These are phyloP conservation scores for Machimus rusticus DNA, from an alignment of 2,888 invertebrate genomes.

Conservation along the genomic window DNA sequence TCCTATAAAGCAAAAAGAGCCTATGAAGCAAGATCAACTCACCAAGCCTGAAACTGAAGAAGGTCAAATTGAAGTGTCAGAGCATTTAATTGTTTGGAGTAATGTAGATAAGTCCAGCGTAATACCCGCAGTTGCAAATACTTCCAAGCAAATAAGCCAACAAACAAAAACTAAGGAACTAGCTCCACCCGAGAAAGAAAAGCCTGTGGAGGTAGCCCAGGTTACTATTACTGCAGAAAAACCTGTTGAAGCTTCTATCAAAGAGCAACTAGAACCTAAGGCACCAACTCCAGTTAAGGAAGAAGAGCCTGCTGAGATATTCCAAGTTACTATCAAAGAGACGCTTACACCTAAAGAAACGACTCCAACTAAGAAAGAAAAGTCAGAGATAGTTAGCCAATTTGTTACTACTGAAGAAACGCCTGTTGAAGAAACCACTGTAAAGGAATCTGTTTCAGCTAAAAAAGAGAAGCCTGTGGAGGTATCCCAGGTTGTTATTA, in stretches of 20 bases:
- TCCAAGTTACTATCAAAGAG: neutral
- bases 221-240: neutral
- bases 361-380: neutral
- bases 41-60: neutral
- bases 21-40: neutral
- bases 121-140: neutral
- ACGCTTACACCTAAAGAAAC: neutral
- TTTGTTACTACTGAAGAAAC: neutral
- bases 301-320: neutral
- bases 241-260: neutral
- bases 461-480: neutral
- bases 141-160: neutral
- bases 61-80: neutral
- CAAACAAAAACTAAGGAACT: neutral
- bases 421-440: neutral
- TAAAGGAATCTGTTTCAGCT: no score
- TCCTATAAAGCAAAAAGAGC: neutral
- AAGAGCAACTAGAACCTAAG: neutral
- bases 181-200: neutral
- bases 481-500: neutral
- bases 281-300: neutral
- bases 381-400: no score
- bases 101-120: neutral
- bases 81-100: neutral
- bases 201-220: neutral